Percentiles rank a stretch among this genome's conserved stretches.
Conservation (phyloP, 2,113 vertebrate genomes). For the Eptesicus fuscus region DNA sequence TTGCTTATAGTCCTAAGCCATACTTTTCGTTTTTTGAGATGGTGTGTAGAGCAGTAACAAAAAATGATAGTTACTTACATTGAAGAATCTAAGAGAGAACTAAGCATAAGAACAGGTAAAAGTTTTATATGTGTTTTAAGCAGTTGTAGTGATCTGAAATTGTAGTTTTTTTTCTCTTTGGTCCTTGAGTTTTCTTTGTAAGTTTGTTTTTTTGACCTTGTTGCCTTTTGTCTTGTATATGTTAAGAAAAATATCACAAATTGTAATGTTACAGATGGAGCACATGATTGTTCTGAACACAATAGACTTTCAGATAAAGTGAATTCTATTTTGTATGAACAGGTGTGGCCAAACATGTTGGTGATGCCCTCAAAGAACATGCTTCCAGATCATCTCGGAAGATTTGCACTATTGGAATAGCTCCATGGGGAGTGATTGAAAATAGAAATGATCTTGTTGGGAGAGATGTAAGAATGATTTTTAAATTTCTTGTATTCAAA, state of each 20-base stretch:
- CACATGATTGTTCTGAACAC: conserved; percentile 10
- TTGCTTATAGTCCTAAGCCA: neutral
- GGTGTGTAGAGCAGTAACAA: conserved; percentile 1
- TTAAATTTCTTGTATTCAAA: conserved; percentile 21
- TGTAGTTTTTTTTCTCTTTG: neutral
- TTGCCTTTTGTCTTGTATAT: neutral
- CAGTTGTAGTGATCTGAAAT: conserved; percentile 26
- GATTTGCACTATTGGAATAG: conserved; percentile 98
- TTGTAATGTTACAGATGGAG: neutral
- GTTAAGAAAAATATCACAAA: neutral
- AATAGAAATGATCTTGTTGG: conserved; percentile 98
- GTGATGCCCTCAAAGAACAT: conserved; percentile 97
- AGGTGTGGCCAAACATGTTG: conserved; percentile 99
- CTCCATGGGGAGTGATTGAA: conserved; percentile 98
- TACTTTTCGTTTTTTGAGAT: conserved; percentile 20
- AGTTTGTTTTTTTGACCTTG: conserved; percentile 7
- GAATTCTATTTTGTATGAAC: conserved; percentile 60
- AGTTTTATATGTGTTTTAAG: conserved; percentile 53
- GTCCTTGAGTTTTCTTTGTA: neutral
- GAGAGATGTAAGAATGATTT: conserved; percentile 92
- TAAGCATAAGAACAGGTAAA: neutral
- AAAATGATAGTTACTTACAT: conserved; percentile 2
- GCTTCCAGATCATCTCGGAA: conserved; percentile 96
- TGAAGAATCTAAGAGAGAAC: conserved; percentile 19
- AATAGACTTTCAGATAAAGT: conserved; percentile 10